phyloP scores from a whole-genome alignment of 2,888 invertebrate genomes.

The Tipula unca region DNA sequence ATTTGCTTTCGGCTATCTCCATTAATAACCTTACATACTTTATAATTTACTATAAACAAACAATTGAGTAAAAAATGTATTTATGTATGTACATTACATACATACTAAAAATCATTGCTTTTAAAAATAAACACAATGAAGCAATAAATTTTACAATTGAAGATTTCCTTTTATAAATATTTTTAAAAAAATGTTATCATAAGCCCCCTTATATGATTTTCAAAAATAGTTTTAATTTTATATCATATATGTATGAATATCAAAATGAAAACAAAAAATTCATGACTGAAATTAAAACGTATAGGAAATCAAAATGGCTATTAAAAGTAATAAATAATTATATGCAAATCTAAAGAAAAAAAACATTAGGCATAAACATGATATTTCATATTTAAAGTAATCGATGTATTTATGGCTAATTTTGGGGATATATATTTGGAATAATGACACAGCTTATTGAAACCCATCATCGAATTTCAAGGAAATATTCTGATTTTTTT shows the following conservation, averaged over 20 bases:
- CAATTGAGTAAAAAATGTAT: background rate
- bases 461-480: background rate
- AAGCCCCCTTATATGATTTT: constrained; percentile 8
- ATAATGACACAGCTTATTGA: background rate
- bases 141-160: background rate
- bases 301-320: background rate
- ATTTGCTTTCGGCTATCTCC: no score
- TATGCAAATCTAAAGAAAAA: background rate
- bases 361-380: background rate
- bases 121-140: constrained; percentile 4
- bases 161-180: constrained; percentile 9
- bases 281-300: background rate
- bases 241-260: background rate
- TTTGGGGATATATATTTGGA: background rate
- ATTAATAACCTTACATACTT: background rate
- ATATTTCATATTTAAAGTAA: background rate
- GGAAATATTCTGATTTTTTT: background rate
- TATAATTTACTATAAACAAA: background rate
- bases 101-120: background rate
- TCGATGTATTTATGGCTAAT: background rate
- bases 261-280: background rate
- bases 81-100: background rate
- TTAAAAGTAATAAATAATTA: background rate
- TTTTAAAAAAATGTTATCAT: background rate
- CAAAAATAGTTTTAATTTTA: background rate